These are phyloP conservation scores for Microtus ochrogaster DNA, from an alignment of 2,113 vertebrate genomes.

Conservation along the genomic window DNA sequence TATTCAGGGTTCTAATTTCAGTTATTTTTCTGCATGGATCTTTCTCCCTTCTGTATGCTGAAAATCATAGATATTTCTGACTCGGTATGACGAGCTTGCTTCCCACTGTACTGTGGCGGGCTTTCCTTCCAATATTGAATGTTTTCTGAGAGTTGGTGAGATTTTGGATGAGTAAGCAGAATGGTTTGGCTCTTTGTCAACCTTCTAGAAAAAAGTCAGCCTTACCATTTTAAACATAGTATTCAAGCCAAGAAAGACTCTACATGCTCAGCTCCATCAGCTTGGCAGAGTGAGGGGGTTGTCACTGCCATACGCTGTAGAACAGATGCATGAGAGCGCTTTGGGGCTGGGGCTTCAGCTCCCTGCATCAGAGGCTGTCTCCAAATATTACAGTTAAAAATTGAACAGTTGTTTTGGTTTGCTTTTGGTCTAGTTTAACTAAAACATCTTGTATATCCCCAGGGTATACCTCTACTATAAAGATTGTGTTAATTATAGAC, in stretches of 20 bases:
- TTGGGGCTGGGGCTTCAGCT: background rate
- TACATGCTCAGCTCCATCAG: background rate
- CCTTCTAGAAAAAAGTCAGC: background rate
- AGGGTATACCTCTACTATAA: background rate
- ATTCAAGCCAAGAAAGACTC: background rate
- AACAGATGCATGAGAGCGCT: background rate
- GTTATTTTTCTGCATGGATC: background rate
- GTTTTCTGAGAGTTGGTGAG: background rate
- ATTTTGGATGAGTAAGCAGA: background rate
- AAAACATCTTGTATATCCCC: background rate
- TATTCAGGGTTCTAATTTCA: background rate
- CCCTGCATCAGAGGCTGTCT: background rate
- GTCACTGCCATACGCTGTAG: too few relatives aligned
- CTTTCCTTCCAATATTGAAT: background rate
- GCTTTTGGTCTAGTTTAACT: background rate
- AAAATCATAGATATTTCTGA: background rate
- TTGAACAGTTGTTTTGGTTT: background rate
- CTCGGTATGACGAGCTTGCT: background rate
- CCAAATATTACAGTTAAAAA: constrained; percentile 14
- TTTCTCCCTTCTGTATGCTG: background rate
- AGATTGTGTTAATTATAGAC: background rate
- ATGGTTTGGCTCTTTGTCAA: background rate
- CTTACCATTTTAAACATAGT: background rate
- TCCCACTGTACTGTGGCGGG: background rate
- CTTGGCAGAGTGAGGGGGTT: background rate